Conservation (phyloP, 2,888 invertebrate species). For the Serrognathus titanus region DNA sequence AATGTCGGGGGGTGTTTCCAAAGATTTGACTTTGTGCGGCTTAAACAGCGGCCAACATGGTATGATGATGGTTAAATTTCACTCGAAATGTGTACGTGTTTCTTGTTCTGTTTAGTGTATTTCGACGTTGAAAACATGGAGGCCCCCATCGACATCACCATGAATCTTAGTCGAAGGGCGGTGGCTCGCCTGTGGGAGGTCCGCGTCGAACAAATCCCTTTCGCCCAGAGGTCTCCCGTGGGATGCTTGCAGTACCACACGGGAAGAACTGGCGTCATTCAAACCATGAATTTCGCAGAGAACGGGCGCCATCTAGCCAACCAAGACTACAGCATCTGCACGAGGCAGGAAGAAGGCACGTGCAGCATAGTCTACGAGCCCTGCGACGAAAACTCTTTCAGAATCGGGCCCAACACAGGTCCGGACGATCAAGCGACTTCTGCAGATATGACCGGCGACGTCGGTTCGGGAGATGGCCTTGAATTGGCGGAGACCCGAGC, state of each 20-base stretch:
- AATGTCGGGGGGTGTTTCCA: conserved; percentile 56
- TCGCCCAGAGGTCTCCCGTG: conserved; percentile 72
- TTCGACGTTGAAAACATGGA: conserved; percentile 60
- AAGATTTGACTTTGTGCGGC: conserved; percentile 68
- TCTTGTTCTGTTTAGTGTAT: conserved; percentile 56
- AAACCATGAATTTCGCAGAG: conserved; percentile 77
- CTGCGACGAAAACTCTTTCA: conserved; percentile 72
- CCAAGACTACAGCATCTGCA: conserved; percentile 75
- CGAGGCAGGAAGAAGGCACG: conserved; percentile 65
- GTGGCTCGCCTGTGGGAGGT: conserved; percentile 76
- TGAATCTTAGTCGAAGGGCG: conserved; percentile 60
- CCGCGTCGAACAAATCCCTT: conserved; percentile 70
- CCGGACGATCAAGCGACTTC: conserved; percentile 16
- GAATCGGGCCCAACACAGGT: conserved; percentile 57
- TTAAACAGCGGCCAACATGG: conserved; percentile 82
- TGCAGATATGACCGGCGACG: neutral
- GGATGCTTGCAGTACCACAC: conserved; percentile 75
- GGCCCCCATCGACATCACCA: conserved; percentile 52
- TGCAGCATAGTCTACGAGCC: conserved; percentile 76
- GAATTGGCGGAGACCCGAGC: conserved; percentile 35
- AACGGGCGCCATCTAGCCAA: conserved; percentile 78
- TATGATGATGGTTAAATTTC: conserved; percentile 37
- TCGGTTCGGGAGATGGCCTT: conserved; percentile 16
- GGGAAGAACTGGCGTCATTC: conserved; percentile 58
- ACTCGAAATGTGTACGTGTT: neutral